These are phyloP conservation scores for Seladonia tumulorum DNA, from an alignment of 2,888 invertebrate genomes.

Conservation along the genomic window DNA sequence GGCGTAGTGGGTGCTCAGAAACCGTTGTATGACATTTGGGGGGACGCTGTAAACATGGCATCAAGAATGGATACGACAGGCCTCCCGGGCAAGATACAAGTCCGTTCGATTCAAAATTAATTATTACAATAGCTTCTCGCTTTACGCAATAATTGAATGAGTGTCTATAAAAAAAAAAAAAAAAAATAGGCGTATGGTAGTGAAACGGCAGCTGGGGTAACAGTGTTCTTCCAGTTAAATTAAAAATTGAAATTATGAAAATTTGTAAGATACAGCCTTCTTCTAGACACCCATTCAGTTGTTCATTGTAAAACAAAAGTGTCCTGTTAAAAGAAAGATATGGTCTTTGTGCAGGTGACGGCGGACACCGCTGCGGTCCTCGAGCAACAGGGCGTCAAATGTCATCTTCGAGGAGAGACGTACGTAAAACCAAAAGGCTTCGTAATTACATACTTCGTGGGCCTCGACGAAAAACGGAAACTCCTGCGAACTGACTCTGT, in stretches of 20 bases:
- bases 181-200: too few relatives aligned
- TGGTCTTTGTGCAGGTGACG: conserved; percentile 86
- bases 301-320: not conserved
- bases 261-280: not conserved
- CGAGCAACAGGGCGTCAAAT: conserved; percentile 88
- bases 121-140: not conserved
- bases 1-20: conserved; percentile 98
- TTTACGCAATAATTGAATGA: not conserved
- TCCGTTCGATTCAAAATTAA: conserved; percentile 73
- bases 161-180: not conserved
- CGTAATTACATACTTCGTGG: conserved; percentile 90
- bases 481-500: conserved; percentile 73
- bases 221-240: not conserved
- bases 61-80: conserved; percentile 98
- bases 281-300: not conserved
- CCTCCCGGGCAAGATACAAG: conserved; percentile 91
- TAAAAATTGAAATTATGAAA: not conserved
- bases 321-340: not conserved
- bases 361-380: conserved; percentile 90
- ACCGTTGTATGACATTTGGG: conserved; percentile 98
- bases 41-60: conserved; percentile 98
- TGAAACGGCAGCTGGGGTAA: too few relatives aligned
- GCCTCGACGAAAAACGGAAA: conserved; percentile 86
- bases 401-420: conserved; percentile 89
- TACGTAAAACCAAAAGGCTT: conserved; percentile 90